Base-by-base conservation (phyloP, 2,797 vertebrate species). In the Lagocephalus sceleratus region DNA sequence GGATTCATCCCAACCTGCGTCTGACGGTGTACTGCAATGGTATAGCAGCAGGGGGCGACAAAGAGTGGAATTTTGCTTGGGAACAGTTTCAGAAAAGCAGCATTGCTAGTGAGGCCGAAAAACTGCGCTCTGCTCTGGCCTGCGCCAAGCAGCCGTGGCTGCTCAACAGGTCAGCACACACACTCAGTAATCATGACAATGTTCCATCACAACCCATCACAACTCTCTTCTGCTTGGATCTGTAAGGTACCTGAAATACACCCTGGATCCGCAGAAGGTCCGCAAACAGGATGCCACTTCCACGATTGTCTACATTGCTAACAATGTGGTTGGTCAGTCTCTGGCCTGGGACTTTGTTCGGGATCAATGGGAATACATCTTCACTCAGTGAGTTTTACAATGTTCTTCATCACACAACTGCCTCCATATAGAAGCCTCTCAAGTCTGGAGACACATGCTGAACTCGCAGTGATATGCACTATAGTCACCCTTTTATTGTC, bases 271-370 rank as follows among this genome's bases (percentile, higher is more conserved):
- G 3, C 0, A 0, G 0, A 54, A 48, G 75, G 94, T 99, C 80
- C 87, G 95, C 3, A 98, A 83, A 71, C 97, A 99, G 76, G 97
- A 99, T 0, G 92, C 92, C 54, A 94, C 92, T 5, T 86, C 92
- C 67, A 97, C 92, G 47, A 96, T 98, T 60, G 83, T 75, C 76
- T 92, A 85, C 85, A 93, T 99, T 0, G 89, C 93, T 54, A 73
- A 21, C 56, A 99, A 98, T 0, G 91, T 93, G 21, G 4, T 88
- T 0, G 97, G 97, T 5, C 95, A 98, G 59, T 0, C 83, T 14
- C 81, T 99, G 83, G 91, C 74, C 1, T 99, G 97, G 96, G 92
- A 97, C 75, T 99, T 98, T 53, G 54, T 98, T 52, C 88, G 92
- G 12, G 52, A 66, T 47, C 90, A 78, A 21, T 99, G 96, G 96